These are phyloP conservation scores for Nymphicus hollandicus DNA, from an alignment of 2,113 vertebrate genomes.

Conservation along the genomic window DNA sequence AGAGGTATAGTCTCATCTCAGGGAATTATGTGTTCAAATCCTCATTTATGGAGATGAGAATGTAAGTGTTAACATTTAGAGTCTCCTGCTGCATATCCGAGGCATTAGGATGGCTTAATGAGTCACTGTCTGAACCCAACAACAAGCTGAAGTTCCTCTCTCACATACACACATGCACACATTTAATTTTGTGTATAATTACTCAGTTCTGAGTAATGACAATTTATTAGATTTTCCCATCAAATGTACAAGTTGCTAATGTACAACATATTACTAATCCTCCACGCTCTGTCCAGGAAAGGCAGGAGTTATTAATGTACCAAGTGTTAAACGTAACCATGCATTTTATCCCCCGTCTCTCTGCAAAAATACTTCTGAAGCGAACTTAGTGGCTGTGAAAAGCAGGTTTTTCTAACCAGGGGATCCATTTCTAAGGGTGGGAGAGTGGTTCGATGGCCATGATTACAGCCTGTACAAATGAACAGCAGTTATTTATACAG, in stretches of 20 bases:
- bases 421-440: background rate
- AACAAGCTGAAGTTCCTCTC: constrained; percentile 20
- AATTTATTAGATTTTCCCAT: constrained; percentile 47
- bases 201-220: constrained; percentile 44
- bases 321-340: background rate
- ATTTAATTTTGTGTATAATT: constrained; percentile 31
- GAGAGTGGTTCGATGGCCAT: background rate
- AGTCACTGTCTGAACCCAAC: constrained; percentile 54
- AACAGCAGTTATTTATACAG: background rate
- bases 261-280: background rate
- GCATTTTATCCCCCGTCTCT: background rate
- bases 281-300: background rate
- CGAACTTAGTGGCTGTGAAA: background rate
- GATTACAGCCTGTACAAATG: background rate
- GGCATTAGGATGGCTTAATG: constrained; percentile 56
- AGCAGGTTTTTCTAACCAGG: constrained; percentile 6
- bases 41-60: constrained; percentile 49
- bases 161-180: background rate
- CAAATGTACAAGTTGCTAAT: background rate
- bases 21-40: constrained; percentile 69
- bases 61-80: constrained; percentile 51
- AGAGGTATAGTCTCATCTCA: constrained; percentile 68
- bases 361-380: background rate
- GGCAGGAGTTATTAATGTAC: background rate
- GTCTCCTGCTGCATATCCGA: constrained; percentile 26